Base-by-base conservation (phyloP, 2,113 vertebrate species). In the Choloepus hoffmanni region DNA sequence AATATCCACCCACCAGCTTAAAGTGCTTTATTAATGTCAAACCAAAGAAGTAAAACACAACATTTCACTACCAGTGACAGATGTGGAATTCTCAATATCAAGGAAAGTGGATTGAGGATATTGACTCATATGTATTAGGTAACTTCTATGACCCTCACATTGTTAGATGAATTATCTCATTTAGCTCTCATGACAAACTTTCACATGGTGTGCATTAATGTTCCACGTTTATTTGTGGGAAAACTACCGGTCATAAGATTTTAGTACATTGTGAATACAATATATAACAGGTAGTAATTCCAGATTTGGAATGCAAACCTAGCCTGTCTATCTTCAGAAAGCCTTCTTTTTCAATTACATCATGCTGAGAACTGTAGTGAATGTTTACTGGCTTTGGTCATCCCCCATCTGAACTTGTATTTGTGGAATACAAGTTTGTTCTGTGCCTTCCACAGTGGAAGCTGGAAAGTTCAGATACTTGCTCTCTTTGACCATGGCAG, bases 1-100 rank as follows among this genome's bases (percentile, higher is more conserved):
- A 87, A 90, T 94, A 84, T 90, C 83, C 96, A 90, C 97, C 93
- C 67, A 92, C 7, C 13, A 96, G 19, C 86, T 90, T 95, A 67
- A 76, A 95, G 87, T 62, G 68, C 26, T 96, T 92, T 95, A 89
- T 97, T 97, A 97, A 92, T 72, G 50, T 92, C 97, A 98, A 93
- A 92, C 36, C 7, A 24, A 97, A 96, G 96, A 96, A 85, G 90
- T 33, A 96, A 95, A 83, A 58, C 68, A 86, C 26, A 92, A 94
- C 45, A 4, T 96, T 97, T 89, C 77, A 90, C 19, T 30, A 94
- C 67, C 48, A 73, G 87, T 73, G 94, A 74, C 78, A 92, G 96
- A 91, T 65, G 84, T 33, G 60, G 7, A 97, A 82, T 83, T 72
- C 81, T 96, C 77, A 97, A 73, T 92, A 97, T 97, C 77, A 73